phyloP scores from a whole-genome alignment of 1,140 invertebrate species.

The Lethocerus indicus region DNA sequence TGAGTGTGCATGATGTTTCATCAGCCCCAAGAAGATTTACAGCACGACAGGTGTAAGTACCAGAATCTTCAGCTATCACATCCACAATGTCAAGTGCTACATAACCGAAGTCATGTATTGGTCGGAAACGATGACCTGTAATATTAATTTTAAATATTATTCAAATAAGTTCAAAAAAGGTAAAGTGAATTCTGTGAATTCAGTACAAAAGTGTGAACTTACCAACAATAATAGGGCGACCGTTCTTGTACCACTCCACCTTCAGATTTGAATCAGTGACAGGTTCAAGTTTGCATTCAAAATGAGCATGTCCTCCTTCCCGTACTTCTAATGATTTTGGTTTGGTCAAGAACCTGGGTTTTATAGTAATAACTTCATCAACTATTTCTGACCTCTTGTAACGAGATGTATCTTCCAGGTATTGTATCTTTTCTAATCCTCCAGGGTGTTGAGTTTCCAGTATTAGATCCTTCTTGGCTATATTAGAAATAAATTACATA shows the following conservation, averaged over 20 bases:
- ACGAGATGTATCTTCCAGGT: constrained; percentile 70
- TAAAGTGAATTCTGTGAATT: constrained; percentile 3
- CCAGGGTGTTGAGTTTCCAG: constrained; percentile 73
- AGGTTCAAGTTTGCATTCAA: constrained; percentile 95
- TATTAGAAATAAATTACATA: constrained; percentile 4
- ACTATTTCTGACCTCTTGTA: constrained; percentile 66
- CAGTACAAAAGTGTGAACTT: constrained; percentile 16
- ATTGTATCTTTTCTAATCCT: constrained; percentile 78
- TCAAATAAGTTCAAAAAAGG: neutral
- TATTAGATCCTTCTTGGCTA: constrained; percentile 68
- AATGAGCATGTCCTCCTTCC: constrained; percentile 88
- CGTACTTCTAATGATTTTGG: constrained; percentile 68
- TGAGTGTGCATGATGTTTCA: constrained; percentile 57
- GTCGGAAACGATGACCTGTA: constrained; percentile 70
- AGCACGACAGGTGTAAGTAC: constrained; percentile 83
- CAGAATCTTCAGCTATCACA: constrained; percentile 82
- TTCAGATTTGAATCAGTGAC: constrained; percentile 84
- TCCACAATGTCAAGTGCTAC: constrained; percentile 83
- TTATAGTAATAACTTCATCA: constrained; percentile 67
- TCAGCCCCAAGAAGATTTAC: constrained; percentile 75
- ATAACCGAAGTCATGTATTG: constrained; percentile 91
- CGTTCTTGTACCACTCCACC: constrained; percentile 90
- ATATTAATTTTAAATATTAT: constrained; percentile 3
- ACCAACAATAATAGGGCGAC: constrained; percentile 67
- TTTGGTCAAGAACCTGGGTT: constrained; percentile 67